These are phyloP conservation scores for Volucella inflata DNA, from an alignment of 2,888 invertebrate species.

Conservation along the genomic window DNA sequence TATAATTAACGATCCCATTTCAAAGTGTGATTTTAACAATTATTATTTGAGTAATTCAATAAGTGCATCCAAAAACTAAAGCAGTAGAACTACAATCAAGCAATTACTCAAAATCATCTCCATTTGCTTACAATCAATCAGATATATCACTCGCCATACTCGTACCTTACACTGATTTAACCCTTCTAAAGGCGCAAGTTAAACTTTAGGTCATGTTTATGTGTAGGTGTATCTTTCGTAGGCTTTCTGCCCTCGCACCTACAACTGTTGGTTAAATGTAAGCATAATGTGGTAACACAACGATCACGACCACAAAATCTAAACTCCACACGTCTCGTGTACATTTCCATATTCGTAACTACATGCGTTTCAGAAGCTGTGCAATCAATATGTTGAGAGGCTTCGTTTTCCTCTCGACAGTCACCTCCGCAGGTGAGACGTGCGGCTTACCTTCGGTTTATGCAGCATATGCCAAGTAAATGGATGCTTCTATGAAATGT, in stretches of 20 bases:
- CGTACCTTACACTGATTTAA: conserved; percentile 7
- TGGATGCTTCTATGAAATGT: conserved; percentile 2
- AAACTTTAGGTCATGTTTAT: neutral
- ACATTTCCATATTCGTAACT: neutral
- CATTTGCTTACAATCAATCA: conserved; percentile 49
- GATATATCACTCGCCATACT: conserved; percentile 17
- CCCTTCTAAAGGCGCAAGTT: neutral
- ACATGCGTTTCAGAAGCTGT: conserved; percentile 14
- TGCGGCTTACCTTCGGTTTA: conserved; percentile 44
- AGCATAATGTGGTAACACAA: conserved; percentile 34
- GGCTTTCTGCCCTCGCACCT: neutral
- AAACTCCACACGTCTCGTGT: neutral
- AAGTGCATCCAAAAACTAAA: neutral
- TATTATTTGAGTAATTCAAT: too few relatives aligned
- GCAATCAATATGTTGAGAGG: conserved; percentile 38
- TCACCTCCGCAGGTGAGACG: conserved; percentile 25
- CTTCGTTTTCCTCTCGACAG: conserved; percentile 17
- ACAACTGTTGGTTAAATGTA: conserved; percentile 2
- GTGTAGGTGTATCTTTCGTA: neutral
- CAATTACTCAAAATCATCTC: conserved; percentile 46
- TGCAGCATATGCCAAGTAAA: neutral
- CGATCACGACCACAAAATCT: conserved; percentile 21
- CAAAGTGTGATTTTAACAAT: too few relatives aligned
- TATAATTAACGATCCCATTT: too few relatives aligned
- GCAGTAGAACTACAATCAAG: conserved; percentile 7